Base-by-base conservation (phyloP, 2,113 vertebrate genomes). In the Otis tarda region DNA sequence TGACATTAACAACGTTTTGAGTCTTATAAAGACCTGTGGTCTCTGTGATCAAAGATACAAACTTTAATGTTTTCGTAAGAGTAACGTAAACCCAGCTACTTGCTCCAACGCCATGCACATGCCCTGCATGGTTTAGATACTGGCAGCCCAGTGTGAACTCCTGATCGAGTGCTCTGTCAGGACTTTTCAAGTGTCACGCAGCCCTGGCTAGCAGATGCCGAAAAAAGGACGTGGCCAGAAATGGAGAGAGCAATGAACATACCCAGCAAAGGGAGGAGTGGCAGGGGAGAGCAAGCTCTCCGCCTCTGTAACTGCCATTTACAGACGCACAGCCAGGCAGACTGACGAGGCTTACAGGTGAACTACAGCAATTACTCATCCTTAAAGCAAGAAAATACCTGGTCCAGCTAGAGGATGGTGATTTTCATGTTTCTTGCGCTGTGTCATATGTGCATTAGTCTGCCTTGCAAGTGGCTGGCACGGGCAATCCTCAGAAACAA, bases 81-180 rank as follows among this genome's bases (percentile, higher is more conserved):
- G 45, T 57, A 60, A 82, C 2, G 16, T 14, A 83, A 68, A 28
- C 15, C 53, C 53, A 14, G 15, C 10, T 24, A 9, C 67, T 2
- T 17, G 60, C 74, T 55, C 14, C 2, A 2, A 17, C 1, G 1
- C 57, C 10, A 0, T 0, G 1, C 24, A 24, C 45, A n/a, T 27
- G 52, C 41, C 69, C 70, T 1, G 2, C 2, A 0, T 21, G 87
- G 68, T n/a, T 83, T 16, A 47, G 63, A 52, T 43, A 18, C 68
- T 6, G 13, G 33, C 84, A 93, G 87, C 30, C 63, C 1, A 1
- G 43, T 0, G 14, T 10, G 45, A 77, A 24, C 84, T 60, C 69
- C 87, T 12, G 53, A 3, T 1, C 6, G 25, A 76, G 61, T 17
- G 67, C 76, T 80, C 79, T 12, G 19, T 18, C 73, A 87, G 76